Percentiles rank a stretch among this genome's conserved stretches.
Evolutionary conservation across 1,140 invertebrate species (phyloP).

Genomic region (Mercenaria mercenaria): DNA sequence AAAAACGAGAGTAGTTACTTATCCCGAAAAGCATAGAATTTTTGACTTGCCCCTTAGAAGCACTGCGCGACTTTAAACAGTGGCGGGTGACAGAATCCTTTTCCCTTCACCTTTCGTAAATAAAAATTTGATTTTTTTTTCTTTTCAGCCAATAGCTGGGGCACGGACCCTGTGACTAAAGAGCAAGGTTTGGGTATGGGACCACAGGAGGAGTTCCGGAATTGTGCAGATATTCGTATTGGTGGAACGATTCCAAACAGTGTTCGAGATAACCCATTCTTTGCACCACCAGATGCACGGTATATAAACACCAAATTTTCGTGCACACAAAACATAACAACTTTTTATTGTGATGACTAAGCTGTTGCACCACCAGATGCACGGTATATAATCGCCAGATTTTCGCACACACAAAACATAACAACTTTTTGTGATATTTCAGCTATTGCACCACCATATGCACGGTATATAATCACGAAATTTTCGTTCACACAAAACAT

Average conservation of each 20-base stretch:
- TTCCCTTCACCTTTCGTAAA: too few relatives aligned
- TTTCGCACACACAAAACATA: too few relatives aligned
- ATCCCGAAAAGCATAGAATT: too few relatives aligned
- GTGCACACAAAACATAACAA: too few relatives aligned
- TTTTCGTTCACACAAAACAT: too few relatives aligned
- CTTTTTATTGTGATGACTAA: background rate
- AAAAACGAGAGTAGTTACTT: too few relatives aligned
- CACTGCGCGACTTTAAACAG: too few relatives aligned
- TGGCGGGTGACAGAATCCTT: too few relatives aligned
- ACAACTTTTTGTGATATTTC: constrained; percentile 12
- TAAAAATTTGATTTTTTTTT: too few relatives aligned
- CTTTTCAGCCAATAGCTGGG: constrained; percentile 68
- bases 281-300: constrained; percentile 38
- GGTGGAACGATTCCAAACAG: constrained; percentile 19
- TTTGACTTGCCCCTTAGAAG: too few relatives aligned
- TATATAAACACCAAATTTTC: too few relatives aligned
- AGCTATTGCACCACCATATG: constrained; percentile 43
- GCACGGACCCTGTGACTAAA: constrained; percentile 44
- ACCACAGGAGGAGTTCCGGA: constrained; percentile 73
- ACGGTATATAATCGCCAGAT: constrained; percentile 6
- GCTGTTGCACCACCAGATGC: constrained; percentile 43
- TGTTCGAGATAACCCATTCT: constrained; percentile 47
- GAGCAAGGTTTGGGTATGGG: constrained; percentile 62
- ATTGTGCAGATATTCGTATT: constrained; percentile 73
- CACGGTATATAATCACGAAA: constrained; percentile 2